Percentiles rank a stretch among this genome's conserved stretches.
phyloP scores from a whole-genome alignment of 2,888 invertebrate genomes.

The Tetragnatha montana region DNA sequence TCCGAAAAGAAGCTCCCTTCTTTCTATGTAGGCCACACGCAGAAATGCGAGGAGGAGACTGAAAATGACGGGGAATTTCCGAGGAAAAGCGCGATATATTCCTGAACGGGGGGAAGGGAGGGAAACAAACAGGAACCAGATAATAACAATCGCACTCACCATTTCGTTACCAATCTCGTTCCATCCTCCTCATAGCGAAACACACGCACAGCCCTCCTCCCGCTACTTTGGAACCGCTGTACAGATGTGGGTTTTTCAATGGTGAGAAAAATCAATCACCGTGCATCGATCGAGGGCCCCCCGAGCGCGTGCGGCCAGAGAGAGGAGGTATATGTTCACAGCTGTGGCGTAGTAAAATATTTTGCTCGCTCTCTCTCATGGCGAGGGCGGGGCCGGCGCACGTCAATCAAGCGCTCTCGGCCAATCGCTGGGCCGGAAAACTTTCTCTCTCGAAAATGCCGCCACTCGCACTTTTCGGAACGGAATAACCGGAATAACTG shows the following conservation, averaged over 20 bases:
- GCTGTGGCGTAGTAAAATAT: constrained; percentile 71
- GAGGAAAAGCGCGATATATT: constrained; percentile 59
- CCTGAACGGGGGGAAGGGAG: constrained; percentile 27
- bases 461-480: constrained; percentile 24
- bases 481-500: neutral
- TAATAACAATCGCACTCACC: constrained; percentile 32
- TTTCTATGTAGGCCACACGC: constrained; percentile 25
- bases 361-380: constrained; percentile 27
- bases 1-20: constrained; percentile 37
- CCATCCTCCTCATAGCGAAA: constrained; percentile 63
- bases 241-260: constrained; percentile 69
- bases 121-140: constrained; percentile 13
- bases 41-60: neutral
- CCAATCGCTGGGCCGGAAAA: constrained; percentile 42
- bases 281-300: constrained; percentile 61
- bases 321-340: constrained; percentile 67
- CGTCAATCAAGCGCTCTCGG: constrained; percentile 55
- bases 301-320: constrained; percentile 41
- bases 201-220: constrained; percentile 40
- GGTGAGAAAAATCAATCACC: constrained; percentile 66
- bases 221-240: constrained; percentile 49
- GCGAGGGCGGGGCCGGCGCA: constrained; percentile 57
- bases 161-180: constrained; percentile 53
- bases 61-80: constrained; percentile 4
- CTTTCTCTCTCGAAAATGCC: constrained; percentile 50